Base-by-base conservation (phyloP, 2,113 vertebrate species). In the Melospiza georgiana region DNA sequence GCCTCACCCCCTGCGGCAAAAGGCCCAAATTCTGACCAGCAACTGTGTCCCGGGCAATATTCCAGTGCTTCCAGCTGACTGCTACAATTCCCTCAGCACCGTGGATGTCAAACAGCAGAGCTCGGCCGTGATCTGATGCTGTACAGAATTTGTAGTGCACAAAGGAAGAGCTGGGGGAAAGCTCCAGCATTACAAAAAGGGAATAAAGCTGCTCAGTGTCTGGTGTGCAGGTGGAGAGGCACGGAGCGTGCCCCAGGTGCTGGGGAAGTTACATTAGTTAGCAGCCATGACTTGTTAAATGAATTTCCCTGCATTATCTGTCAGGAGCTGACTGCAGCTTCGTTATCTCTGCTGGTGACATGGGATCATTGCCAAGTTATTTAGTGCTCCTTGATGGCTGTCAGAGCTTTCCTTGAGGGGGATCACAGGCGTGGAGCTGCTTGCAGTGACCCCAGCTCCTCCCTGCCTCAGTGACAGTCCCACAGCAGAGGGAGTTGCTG, bases 81-180 rank as follows among this genome's bases (percentile, higher is more conserved):
- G 6, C 62, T 37, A 2, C 54, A 23, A 30, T 52, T 18, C 43
- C 74, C 63, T 41, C 20, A 15, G 9, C 66, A 2, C n/a, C 2
- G n/a, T 3, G 41, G 25, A 16, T 43, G 43, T n/a, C 3, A 28
- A 52, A 16, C 27, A 69, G 67, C 55, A 33, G 46, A 62, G 55
- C 11, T 0, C 0, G 18, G 59, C 11, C 2, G 0, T 4, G 49
- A 9, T 46, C 35, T 46, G 33, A 1, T 5, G 28, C 62, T 13
- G 28, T 24, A 6, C 37, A 30, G 51, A 35, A 11, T 12, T 24
- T 3, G 24, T 11, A 16, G 30, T 2, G 41, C 67, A 57, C 69
- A 49, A 19, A 30, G 51, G 30, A 81, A 43, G 49, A 54, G 46
- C 68, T 33, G 51, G 77, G 69, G 48, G 37, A 33, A 51, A 2